These are phyloP conservation scores for Odontocerum albicorne DNA, from an alignment of 2,888 invertebrate genomes.

Conservation along the genomic window DNA sequence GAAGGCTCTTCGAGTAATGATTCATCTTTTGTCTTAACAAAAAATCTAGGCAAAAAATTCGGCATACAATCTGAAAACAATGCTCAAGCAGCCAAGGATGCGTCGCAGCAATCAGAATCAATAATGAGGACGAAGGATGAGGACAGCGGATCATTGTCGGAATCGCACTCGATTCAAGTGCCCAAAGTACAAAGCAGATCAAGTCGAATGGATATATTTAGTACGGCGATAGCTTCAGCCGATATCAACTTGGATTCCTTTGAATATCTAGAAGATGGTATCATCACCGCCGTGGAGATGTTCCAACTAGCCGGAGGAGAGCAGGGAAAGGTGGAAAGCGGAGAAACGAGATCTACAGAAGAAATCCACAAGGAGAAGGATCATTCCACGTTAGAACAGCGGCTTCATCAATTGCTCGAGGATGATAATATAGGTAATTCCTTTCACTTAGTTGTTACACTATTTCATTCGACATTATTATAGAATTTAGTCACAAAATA, in stretches of 20 bases:
- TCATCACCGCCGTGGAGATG: conserved; percentile 54
- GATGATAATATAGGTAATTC: conserved; percentile 40
- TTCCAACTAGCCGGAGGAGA: conserved; percentile 39
- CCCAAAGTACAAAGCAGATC: background rate
- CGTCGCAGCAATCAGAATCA: conserved; percentile 7
- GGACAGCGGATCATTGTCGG: conserved; percentile 38
- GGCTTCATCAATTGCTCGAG: conserved; percentile 47
- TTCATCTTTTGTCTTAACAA: conserved; percentile 50
- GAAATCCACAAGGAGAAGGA: conserved; percentile 34
- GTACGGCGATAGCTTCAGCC: conserved; percentile 55
- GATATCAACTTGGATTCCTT: conserved; percentile 59
- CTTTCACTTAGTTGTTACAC: too few species aligned
- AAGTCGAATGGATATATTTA: conserved; percentile 57
- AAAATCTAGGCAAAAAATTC: conserved; percentile 30
- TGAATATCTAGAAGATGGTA: conserved; percentile 55
- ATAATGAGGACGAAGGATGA: background rate
- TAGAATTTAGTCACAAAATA: too few species aligned
- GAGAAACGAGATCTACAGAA: conserved; percentile 40
- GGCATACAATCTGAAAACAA: conserved; percentile 18
- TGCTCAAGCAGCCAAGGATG: conserved; percentile 36
- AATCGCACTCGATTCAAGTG: conserved; percentile 32
- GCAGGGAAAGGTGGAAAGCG: conserved; percentile 29
- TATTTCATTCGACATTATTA: too few species aligned
- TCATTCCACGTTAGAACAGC: conserved; percentile 43
- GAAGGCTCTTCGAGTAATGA: conserved; percentile 58